Evolutionary conservation across 2,888 invertebrate genomes (phyloP), one percentile per base, ranked within the genome.

Genomic region (Clepsis dumicolana): DNA sequence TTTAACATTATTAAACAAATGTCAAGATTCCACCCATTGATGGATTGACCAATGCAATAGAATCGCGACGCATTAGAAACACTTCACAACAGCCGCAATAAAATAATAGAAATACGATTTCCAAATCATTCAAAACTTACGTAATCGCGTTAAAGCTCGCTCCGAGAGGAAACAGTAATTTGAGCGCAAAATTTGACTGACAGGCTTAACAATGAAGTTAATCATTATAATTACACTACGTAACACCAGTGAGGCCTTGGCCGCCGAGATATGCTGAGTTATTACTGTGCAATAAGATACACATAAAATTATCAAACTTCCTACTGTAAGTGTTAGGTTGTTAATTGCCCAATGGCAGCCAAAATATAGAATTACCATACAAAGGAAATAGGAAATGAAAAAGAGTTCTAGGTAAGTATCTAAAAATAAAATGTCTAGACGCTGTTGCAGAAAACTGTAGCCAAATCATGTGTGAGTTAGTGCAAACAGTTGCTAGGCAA

Each of bases 151-250:
- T 68, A 64, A 52, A 32, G 63, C 41, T 61, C 24, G 25, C 65
- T 74, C 77, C 71, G 74, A 82, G 79, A 80, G 81, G 81, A 84
- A 84, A 79, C 70, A 76, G 76, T 77, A 82, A 86, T 84, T 82
- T 81, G 81, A 79, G 75, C 77, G 78, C 76, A 73, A 80, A 82
- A 82, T 80, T 76, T 70, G 70, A 78, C 73, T 76, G 73, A 71
- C 74, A 79, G 75, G 82, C 80, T 76, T 78, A 81, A 84, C 84
- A 85, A 87, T 85, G 82, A 80, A 79, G 76, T 74, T 76, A 82
- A 80, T 80, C 80, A 79, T 77, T 78, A 75, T 86, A 88, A 87
- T 86, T 82, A 80, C 71, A 72, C 75, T 77, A 70, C 80, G 77
- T 80, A 81, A 79, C 72, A 77, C 80, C 65, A 65, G 67, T 79